These are phyloP conservation scores for Drosophila watanabei DNA, from an alignment of 1,140 invertebrate genomes.

Conservation along the genomic window DNA sequence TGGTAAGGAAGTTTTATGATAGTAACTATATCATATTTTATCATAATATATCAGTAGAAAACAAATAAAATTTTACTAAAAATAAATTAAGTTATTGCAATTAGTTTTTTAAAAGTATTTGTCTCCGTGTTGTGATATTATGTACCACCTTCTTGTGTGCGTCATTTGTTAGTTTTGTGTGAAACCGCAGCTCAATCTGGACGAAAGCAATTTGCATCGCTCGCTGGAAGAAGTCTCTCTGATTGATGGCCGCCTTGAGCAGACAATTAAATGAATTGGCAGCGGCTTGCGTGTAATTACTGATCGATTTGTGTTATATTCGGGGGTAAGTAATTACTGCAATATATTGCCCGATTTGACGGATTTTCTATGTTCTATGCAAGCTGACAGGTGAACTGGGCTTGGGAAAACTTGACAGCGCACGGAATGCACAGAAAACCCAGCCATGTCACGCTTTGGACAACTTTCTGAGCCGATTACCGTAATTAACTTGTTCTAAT, in stretches of 20 bases:
- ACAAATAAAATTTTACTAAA: too few relatives aligned
- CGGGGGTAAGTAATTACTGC: conserved; percentile 40
- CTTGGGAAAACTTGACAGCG: conserved; percentile 21
- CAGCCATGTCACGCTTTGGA: conserved; percentile 31
- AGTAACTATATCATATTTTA: too few relatives aligned
- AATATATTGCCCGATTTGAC: conserved; percentile 21
- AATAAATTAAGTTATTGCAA: too few relatives aligned
- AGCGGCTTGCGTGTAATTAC: conserved; percentile 47
- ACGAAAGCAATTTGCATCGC: conserved; percentile 64
- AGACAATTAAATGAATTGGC: conserved; percentile 50
- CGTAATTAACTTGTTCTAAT: conserved; percentile 53
- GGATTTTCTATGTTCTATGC: conserved; percentile 13
- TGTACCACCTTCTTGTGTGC: conserved; percentile 35
- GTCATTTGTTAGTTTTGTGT: conserved; percentile 81
- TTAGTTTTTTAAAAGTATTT: background rate
- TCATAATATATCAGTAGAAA: too few relatives aligned
- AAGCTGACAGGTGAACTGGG: conserved; percentile 31
- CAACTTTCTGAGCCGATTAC: conserved; percentile 47
- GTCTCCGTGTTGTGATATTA: conserved; percentile 1
- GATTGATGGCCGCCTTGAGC: conserved; percentile 46
- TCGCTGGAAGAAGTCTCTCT: conserved; percentile 23
- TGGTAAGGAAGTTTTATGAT: background rate
- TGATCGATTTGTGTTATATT: conserved; percentile 40
- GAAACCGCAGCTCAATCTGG: conserved; percentile 59
- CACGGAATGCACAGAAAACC: conserved; percentile 37